phyloP scores from a whole-genome alignment of 2,113 vertebrate species.

The Lampris incognitus region DNA sequence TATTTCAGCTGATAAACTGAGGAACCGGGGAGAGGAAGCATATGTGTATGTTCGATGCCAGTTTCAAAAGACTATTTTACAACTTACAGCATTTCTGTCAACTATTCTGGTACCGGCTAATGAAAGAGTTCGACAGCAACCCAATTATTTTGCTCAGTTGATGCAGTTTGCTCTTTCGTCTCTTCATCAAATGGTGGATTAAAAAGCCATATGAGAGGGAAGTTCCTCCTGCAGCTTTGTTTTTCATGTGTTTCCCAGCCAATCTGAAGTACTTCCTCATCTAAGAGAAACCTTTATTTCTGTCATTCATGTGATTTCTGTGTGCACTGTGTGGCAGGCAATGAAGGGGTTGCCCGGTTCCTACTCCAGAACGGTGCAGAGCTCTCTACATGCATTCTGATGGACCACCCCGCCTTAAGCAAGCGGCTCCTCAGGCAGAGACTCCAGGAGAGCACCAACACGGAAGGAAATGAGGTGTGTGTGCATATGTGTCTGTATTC shows the following conservation, averaged over 20 bases:
- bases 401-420: constrained; percentile 90
- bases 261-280: neutral
- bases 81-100: too few species aligned
- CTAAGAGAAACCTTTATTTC: neutral
- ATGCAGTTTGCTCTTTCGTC: neutral
- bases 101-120: too few species aligned
- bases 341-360: constrained; percentile 89
- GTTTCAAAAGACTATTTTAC: too few species aligned
- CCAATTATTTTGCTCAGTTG: too few species aligned
- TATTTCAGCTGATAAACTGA: too few species aligned
- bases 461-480: constrained; percentile 49
- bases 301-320: neutral
- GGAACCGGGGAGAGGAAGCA: too few species aligned
- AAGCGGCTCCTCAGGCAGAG: constrained; percentile 86
- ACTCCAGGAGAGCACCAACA: constrained; percentile 74
- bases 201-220: too few species aligned
- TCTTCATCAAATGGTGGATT: neutral
- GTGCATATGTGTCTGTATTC: constrained; percentile 23
- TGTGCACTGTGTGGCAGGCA: constrained; percentile 77
- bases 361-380: constrained; percentile 91
- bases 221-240: neutral
- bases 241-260: neutral
- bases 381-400: constrained; percentile 93
- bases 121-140: too few species aligned
- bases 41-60: too few species aligned